Evolutionary conservation across 2,888 invertebrate genomes (phyloP).

Genomic region (Lissonota sp.): DNA sequence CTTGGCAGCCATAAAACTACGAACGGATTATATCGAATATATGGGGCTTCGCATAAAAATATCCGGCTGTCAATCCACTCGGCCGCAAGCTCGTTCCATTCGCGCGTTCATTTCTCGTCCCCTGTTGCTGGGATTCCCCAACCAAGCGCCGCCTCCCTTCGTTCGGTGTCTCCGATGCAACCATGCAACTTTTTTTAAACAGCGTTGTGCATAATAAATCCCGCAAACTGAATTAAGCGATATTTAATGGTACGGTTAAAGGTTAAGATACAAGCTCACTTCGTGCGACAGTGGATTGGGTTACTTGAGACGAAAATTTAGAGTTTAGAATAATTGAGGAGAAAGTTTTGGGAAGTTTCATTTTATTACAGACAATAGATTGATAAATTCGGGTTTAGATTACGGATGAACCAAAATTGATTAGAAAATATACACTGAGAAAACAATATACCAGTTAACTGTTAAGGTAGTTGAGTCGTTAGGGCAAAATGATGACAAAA

Average conservation of each 20-base stretch:
- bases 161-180: constrained; percentile 31
- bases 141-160: background rate
- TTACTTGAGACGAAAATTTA: too few relatives aligned
- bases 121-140: constrained; percentile 45
- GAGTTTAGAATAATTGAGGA: too few relatives aligned
- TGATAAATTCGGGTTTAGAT: too few relatives aligned
- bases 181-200: constrained; percentile 33
- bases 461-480: too few relatives aligned
- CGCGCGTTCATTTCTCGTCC: constrained; percentile 61
- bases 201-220: constrained; percentile 14
- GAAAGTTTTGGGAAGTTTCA: too few relatives aligned
- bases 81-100: constrained; percentile 40
- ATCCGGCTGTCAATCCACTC: constrained; percentile 79
- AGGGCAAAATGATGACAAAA: too few relatives aligned
- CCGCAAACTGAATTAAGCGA: constrained; percentile 60
- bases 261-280: constrained; percentile 14
- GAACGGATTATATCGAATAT: constrained; percentile 78
- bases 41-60: constrained; percentile 82
- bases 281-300: too few relatives aligned
- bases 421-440: too few relatives aligned
- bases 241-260: constrained; percentile 24
- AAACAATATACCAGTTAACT: too few relatives aligned
- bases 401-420: too few relatives aligned
- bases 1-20: constrained; percentile 80
- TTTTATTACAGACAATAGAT: too few relatives aligned